Evolutionary conservation across 1,140 invertebrate genomes (phyloP), one percentile per base, ranked within the genome.

Genomic region (Idris sp.): DNA sequence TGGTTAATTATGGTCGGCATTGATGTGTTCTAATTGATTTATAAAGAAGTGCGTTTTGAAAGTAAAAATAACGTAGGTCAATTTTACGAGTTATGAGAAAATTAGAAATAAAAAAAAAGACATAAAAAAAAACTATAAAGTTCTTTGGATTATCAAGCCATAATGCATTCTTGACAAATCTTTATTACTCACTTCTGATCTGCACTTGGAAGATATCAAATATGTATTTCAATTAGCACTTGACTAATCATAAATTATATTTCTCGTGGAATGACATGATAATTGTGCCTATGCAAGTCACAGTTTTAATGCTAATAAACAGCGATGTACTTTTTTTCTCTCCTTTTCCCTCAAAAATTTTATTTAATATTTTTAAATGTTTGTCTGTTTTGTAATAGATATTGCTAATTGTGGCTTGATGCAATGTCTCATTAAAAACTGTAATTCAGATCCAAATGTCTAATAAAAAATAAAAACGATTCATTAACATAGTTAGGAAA

Each of bases 131-230:
- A n/a, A n/a, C n/a, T n/a, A n/a, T 51, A 0, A 25, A 25, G 31
- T 16, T 25, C 14, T 38, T 53, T 5, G 2, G 19, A 38, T n/a
- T 16, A 4, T 5, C 10, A 0, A 44, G 30, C 44, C 15, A 40
- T 61, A 61, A 61, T 46, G 8, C 40, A 49, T 48, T 62, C 28
- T 53, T 44, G 9, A 36, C 28, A 64, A 44, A 62, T 51, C 58
- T 41, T 51, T 62, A 41, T 43, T 41, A 15, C 35, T 33, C 28
- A 49, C 33, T n/a, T 13, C 49, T 13, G 16, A 41, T 61, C 18
- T 49, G 18, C 43, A 49, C 25, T 41, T 30, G 4, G 8, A 41
- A 40, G 11, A n/a, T 25, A 30, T 30, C 30, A 31, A 28, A 28
- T 10, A 15, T 48, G 15, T 31, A 62, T 62, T 49, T 61, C 58